These are phyloP conservation scores for Choristoneura rosaceana DNA, from an alignment of 2,888 invertebrate genomes.

Conservation along the genomic window DNA sequence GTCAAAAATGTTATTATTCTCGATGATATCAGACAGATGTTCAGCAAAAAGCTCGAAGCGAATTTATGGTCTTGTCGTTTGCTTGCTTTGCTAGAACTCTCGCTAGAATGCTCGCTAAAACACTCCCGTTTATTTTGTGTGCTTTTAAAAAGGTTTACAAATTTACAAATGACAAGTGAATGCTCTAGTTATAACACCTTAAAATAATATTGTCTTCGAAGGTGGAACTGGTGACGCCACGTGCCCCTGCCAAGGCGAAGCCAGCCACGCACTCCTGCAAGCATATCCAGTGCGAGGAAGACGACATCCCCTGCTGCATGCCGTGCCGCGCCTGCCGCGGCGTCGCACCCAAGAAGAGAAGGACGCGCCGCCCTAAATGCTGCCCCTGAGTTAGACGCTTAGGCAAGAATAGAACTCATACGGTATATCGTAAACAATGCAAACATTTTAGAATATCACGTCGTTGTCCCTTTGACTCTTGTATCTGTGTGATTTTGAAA, in stretches of 20 bases:
- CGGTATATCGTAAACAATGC: background rate
- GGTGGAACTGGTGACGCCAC: conserved; percentile 90
- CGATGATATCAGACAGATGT: too few species aligned
- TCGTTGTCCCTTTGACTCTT: background rate
- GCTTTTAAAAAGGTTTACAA: too few species aligned
- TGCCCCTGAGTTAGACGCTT: conserved; percentile 41
- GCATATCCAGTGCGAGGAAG: conserved; percentile 88
- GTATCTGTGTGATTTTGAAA: background rate
- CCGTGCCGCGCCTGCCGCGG: conserved; percentile 66
- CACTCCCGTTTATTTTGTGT: too few species aligned
- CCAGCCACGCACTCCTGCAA: conserved; percentile 87
- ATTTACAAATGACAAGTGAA: too few species aligned
- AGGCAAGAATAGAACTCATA: background rate
- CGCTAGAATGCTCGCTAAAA: too few species aligned
- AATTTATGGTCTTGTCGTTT: too few species aligned
- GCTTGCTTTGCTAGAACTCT: too few species aligned
- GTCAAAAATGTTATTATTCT: too few species aligned
- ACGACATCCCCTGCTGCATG: conserved; percentile 69
- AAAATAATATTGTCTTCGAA: conserved; percentile 53
- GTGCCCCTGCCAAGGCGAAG: conserved; percentile 85
- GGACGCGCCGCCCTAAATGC: conserved; percentile 49
- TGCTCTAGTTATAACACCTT: background rate
- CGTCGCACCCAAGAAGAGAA: conserved; percentile 49
- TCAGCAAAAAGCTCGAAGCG: too few species aligned
- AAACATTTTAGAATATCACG: background rate